A percentile compares a stretch with the other conserved stretches of the same genome.
Conservation (phyloP, 2,797 vertebrate genomes). For the Tarsius wallacei region DNA sequence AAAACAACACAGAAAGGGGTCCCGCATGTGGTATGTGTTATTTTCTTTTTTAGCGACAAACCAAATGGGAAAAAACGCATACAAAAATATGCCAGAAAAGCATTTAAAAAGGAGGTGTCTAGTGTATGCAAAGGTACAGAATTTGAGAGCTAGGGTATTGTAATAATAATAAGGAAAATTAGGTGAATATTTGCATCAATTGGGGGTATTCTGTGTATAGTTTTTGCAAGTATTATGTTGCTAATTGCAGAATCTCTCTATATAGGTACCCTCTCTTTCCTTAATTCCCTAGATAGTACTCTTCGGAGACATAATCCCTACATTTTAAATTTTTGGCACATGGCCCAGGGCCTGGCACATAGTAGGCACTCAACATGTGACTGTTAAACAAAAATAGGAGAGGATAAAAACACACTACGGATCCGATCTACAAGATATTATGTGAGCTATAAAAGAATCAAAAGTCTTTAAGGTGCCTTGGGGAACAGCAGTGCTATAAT, state of each 20-base stretch:
- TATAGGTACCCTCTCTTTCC: not conserved
- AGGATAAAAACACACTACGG: not conserved
- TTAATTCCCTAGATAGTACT: not conserved
- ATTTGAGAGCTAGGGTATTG: not conserved
- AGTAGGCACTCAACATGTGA: not conserved
- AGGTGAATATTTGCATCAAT: not conserved
- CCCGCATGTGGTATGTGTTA: not conserved
- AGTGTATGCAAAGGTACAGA: not conserved
- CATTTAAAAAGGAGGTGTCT: not conserved
- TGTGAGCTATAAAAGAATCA: constrained; percentile 19
- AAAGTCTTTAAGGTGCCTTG: constrained; percentile 55
- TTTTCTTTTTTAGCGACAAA: constrained; percentile 24
- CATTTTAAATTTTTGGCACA: not conserved
- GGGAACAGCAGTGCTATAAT: not conserved
- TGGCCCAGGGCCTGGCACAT: not conserved
- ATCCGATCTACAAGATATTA: not conserved
- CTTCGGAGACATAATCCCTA: not conserved
- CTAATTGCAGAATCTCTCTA: not conserved
- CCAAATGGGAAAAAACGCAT: not conserved
- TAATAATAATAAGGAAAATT: constrained; percentile 21
- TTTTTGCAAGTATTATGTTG: constrained; percentile 4
- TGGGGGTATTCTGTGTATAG: not conserved
- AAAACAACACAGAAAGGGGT: constrained; percentile 6
- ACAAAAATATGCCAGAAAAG: not conserved
- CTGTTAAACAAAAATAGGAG: constrained; percentile 26